Conservation (phyloP, 2,888 invertebrate genomes). For the Polydrusus tereticollis region DNA sequence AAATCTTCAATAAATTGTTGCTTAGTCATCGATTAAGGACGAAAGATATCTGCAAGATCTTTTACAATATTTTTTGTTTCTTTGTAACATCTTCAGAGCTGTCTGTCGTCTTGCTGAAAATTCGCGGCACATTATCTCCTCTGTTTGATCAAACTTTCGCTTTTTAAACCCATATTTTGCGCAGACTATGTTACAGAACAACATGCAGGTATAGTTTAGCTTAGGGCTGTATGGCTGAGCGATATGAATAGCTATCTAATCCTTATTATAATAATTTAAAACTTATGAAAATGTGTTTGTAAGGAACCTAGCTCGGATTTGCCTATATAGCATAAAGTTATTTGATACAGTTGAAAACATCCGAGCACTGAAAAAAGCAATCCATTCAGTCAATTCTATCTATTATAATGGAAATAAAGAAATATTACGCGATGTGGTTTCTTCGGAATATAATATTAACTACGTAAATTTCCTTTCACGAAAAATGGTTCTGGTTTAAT, state of each 20-base stretch:
- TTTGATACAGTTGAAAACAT: too few relatives aligned
- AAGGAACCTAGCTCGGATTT: neutral
- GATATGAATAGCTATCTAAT: conserved; percentile 44
- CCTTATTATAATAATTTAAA: conserved; percentile 27
- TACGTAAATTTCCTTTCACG: too few relatives aligned
- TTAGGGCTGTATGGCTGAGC: conserved; percentile 37
- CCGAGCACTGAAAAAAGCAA: too few relatives aligned
- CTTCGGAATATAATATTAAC: too few relatives aligned
- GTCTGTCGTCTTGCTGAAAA: conserved; percentile 23
- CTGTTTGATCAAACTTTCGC: conserved; percentile 38
- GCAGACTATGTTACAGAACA: conserved; percentile 27
- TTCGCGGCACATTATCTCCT: conserved; percentile 25
- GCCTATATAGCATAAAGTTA: neutral
- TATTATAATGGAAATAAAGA: too few relatives aligned
- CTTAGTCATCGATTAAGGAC: conserved; percentile 25
- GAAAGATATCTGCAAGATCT: conserved; percentile 20
- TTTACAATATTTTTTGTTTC: conserved; percentile 15
- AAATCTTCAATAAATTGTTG: conserved; percentile 3
- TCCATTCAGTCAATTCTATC: too few relatives aligned
- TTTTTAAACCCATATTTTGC: conserved; percentile 43
- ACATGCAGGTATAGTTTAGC: conserved; percentile 45
- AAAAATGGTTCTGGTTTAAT: too few relatives aligned
- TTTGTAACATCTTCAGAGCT: conserved; percentile 25
- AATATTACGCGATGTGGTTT: too few relatives aligned
- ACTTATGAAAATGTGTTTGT: neutral